A percentile compares a stretch with the other conserved stretches of the same genome.
Evolutionary conservation across 2,797 vertebrate genomes (phyloP).

Genomic region (Vireo griseus): DNA sequence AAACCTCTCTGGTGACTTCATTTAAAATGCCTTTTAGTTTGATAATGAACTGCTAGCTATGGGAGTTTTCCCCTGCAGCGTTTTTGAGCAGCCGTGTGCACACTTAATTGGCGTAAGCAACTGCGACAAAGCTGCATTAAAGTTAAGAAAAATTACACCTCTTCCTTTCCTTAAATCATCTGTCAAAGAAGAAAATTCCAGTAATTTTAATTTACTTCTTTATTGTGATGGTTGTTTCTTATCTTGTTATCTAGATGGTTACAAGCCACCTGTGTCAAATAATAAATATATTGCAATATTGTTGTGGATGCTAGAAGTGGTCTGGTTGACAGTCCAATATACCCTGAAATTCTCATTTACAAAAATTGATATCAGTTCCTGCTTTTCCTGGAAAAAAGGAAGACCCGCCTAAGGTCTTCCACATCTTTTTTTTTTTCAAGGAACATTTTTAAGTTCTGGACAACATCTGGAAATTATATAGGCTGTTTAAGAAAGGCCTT

Average conservation of each 20-base stretch:
- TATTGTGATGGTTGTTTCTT: not conserved
- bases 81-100: not conserved
- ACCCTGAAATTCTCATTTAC: not conserved
- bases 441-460: not conserved
- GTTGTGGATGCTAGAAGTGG: not conserved
- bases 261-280: not conserved
- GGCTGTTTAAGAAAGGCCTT: not conserved
- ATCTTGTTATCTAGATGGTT: not conserved
- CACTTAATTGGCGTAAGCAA: not conserved
- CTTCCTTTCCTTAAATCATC: not conserved
- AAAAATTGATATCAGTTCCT: not conserved
- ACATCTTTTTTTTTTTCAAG: not conserved
- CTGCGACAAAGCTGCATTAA: not conserved
- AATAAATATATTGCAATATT: not conserved
- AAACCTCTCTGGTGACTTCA: not conserved
- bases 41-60: not conserved
- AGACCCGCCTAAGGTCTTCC: not conserved
- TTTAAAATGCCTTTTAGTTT: not conserved
- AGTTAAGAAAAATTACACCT: not conserved
- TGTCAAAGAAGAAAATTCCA: not conserved
- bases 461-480: not conserved
- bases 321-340: not conserved
- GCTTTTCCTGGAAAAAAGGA: not conserved
- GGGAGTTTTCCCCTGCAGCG: not conserved
- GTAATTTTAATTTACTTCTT: not conserved